These are phyloP conservation scores for Crematogaster levior DNA, from an alignment of 2,888 invertebrate species.

Conservation along the genomic window DNA sequence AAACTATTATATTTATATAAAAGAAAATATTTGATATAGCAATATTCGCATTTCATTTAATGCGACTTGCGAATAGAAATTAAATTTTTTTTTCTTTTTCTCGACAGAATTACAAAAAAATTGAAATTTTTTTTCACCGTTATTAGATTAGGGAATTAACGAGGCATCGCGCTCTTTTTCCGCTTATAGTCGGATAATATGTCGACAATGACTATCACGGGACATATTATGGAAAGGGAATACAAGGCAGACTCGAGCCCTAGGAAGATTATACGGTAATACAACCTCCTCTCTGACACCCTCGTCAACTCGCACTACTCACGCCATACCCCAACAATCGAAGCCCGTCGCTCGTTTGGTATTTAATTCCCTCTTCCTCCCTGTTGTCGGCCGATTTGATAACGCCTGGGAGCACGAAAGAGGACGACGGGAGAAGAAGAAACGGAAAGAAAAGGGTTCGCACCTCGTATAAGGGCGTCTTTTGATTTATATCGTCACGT, in stretches of 20 bases:
- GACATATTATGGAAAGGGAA: slow-evolving; percentile 58
- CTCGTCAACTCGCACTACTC: slow-evolving; percentile 45
- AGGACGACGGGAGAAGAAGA: not conserved
- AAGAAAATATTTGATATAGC: not conserved
- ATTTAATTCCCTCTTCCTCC: slow-evolving; percentile 76
- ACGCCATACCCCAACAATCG: slow-evolving; percentile 68
- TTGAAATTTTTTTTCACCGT: not conserved
- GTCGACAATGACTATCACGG: slow-evolving; percentile 61
- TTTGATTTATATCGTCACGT: slow-evolving; percentile 80
- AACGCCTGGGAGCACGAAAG: slow-evolving; percentile 53
- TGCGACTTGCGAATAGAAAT: not conserved
- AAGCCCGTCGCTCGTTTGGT: slow-evolving; percentile 70
- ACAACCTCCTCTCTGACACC: slow-evolving; percentile 44
- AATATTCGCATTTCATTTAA: not conserved
- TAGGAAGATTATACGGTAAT: slow-evolving; percentile 62
- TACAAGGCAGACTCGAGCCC: slow-evolving; percentile 58
- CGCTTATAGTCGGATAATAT: slow-evolving; percentile 59
- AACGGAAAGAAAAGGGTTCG: slow-evolving; percentile 64
- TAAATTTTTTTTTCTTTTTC: not conserved
- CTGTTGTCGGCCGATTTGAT: slow-evolving; percentile 74
- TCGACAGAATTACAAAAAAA: not conserved
- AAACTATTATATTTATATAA: not conserved
- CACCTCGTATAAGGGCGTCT: slow-evolving; percentile 58
- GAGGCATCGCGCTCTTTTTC: slow-evolving; percentile 39
- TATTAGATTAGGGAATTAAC: slow-evolving; percentile 39